Evolutionary conservation across 2,888 invertebrate genomes (phyloP), one percentile per base, ranked within the genome.

Genomic region (Ethmia dodecea): DNA sequence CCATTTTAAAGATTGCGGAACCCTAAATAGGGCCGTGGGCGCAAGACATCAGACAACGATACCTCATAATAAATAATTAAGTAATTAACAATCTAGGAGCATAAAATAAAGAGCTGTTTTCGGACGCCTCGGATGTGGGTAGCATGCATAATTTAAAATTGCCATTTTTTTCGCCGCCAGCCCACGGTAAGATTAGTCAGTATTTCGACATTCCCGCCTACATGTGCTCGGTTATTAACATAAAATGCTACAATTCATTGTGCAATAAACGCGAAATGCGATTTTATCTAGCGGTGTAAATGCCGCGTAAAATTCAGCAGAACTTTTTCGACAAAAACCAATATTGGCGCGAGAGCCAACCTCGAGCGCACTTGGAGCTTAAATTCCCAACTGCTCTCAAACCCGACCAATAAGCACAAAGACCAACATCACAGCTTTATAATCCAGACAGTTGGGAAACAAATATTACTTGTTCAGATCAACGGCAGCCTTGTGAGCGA

Each of bases 131-230:
- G 45, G 46, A 51, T 74, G 84, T 86, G 80, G 84, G 84, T 60
- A 77, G 84, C 67, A 68, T 75, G 74, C 68, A 81, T 83, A 81
- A 83, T 83, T 81, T 78, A 69, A 86, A 86, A 84, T 86, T 80
- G 83, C 77, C 79, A 81, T 81, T 83, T 84, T 76, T 77, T 77
- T 76, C 63, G 57, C 57, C 54, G 70, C 60, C 80, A 66, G 60
- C 84, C 84, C 83, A 86, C 84, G 72, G 62, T 49, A 60, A 56
- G 74, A 74, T 86, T 86, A 86, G 80, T 86, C 84, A 84, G 84
- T 73, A 72, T 81, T 83, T 83, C 84, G 78, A 80, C 83, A 86
- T 79, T 63, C 44, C 71, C 52, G 63, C 83, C 81, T 71, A 80
- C 83, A 64, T 62, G 63, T 50, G 43, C 51, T 38, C 41, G 42